Evolutionary conservation across 2,888 invertebrate genomes (phyloP), one percentile per base, ranked within the genome.

Genomic region (Nomada hirtipes): DNA sequence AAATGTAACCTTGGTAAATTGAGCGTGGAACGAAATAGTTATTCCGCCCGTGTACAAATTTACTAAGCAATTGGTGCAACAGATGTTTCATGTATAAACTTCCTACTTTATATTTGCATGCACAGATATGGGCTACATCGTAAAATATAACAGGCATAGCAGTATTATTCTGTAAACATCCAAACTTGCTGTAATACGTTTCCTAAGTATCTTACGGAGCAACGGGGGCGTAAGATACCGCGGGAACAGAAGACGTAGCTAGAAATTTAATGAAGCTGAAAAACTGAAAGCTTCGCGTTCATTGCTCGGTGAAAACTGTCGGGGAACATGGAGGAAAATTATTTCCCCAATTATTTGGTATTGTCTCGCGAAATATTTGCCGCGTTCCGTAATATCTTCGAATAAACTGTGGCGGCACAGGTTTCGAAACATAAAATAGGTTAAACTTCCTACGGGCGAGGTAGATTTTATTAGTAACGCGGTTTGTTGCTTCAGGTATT

Each of bases 1-100:
- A 73, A 73, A 79, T 53, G 44, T 47, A 73, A 68, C n/a, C 52
- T 57, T 13, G 47, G 23, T 26, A 57, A 80, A 68, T 63, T 44
- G 70, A 77, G 47, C 36, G 64, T 29, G 42, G 57, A 23, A 64
- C 7, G 20, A 59, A 53, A 36, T 77, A 36, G 44, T 65, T 18
- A 65, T 53, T 18, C 61, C 26, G 9, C 23, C 23, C 57, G 61
- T 50, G 65, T 29, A 68, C 68, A 72, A 55, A 68, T 63, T 72
- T 57, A 59, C 52, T 29, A 64, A 47, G 61, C 67, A 50, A 47
- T 53, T 23, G n/a, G 50, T 10, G 65, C 63, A 64, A 79, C 78
- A 79, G 78, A 79, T 70, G 69, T 52, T 69, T 7, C 23, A n/a
- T n/a, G 3, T 10, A 57, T 23, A 3, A 74, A 74, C 59, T 57